phyloP scores from a whole-genome alignment of 2,113 vertebrate species.

The Muntiacus reevesi region DNA sequence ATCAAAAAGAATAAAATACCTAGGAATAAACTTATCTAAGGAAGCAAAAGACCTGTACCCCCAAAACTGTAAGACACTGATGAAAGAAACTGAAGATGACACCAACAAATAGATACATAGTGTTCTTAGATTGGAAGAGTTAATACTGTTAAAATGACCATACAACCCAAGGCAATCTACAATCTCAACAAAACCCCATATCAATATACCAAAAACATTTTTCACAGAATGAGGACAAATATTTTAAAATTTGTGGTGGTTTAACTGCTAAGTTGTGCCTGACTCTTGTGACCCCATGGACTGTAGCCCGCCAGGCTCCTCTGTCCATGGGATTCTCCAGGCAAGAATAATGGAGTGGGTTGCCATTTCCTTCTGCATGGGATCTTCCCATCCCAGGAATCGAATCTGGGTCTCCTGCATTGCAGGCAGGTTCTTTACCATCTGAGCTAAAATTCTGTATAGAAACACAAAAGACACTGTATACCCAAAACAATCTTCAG shows the following conservation, averaged over 20 bases:
- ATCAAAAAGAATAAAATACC: neutral
- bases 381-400: neutral
- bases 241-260: neutral
- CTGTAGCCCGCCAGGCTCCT: neutral
- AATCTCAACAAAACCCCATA: neutral
- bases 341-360: neutral
- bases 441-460: neutral
- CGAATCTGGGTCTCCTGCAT: neutral
- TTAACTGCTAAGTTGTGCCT: neutral
- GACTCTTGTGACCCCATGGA: neutral
- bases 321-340: neutral
- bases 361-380: neutral
- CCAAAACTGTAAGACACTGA: neutral
- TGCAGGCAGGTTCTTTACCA: neutral
- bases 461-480: neutral
- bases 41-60: neutral
- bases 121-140: neutral
- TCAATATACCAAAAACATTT: neutral
- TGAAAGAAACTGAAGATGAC: neutral
- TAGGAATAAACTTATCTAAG: neutral
- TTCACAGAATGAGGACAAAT: neutral
- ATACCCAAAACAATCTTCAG: neutral
- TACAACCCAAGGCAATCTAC: neutral
- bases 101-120: neutral
- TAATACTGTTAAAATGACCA: neutral